These are phyloP conservation scores for Enteromius radiatus DNA, from an alignment of 2,797 vertebrate genomes.

Conservation along the genomic window DNA sequence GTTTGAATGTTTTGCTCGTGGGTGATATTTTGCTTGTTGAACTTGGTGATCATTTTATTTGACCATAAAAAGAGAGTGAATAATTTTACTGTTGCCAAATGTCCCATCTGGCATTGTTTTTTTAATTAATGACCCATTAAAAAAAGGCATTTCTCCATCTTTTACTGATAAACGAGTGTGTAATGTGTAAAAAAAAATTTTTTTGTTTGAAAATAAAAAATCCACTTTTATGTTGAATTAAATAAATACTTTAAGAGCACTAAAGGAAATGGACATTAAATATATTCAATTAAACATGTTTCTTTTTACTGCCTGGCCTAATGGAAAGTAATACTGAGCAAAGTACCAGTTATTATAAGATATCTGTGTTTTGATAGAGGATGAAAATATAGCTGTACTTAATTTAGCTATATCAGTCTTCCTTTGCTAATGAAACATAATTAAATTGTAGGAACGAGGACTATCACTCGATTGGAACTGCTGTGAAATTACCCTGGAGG, in stretches of 20 bases:
- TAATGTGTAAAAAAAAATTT: background rate
- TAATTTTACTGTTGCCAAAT: background rate
- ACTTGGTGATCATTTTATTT: background rate
- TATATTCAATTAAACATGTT: background rate
- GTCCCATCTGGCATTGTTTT: background rate
- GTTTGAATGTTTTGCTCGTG: background rate
- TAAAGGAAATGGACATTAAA: background rate
- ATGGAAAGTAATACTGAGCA: background rate
- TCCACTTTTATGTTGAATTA: background rate
- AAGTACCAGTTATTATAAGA: background rate
- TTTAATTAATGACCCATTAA: background rate
- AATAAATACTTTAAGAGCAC: background rate
- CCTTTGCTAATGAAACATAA: conserved; percentile 23
- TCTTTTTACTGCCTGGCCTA: background rate
- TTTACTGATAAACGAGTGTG: background rate
- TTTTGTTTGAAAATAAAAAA: background rate
- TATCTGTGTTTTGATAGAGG: conserved; percentile 4
- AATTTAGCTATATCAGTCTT: background rate
- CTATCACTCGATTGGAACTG: background rate
- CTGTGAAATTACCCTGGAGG: conserved; percentile 12
- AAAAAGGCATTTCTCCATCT: background rate
- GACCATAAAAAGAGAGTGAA: background rate
- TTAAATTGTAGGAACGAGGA: conserved; percentile 6
- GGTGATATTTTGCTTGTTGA: background rate
- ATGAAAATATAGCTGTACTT: conserved; percentile 12